phyloP scores from a whole-genome alignment of 2,888 invertebrate genomes.

The Ophion obscuratus region DNA sequence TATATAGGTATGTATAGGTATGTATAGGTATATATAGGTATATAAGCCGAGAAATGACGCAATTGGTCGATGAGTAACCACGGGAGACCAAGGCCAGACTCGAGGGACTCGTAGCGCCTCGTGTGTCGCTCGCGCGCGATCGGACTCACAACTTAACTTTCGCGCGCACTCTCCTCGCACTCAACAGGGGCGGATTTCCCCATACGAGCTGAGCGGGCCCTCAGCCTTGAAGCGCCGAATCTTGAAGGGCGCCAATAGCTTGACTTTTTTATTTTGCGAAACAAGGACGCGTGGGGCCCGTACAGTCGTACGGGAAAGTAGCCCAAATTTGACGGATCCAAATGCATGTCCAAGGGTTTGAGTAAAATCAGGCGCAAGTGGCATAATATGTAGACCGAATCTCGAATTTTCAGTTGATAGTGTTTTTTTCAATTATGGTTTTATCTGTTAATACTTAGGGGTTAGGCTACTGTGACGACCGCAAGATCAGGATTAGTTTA shows the following conservation, averaged over 20 bases:
- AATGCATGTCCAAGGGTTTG: too few relatives aligned
- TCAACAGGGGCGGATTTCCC: background rate
- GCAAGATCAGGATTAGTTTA: too few relatives aligned
- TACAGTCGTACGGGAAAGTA: too few relatives aligned
- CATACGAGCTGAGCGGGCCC: background rate
- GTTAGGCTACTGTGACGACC: too few relatives aligned
- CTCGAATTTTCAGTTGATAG: too few relatives aligned
- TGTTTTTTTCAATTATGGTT: too few relatives aligned
- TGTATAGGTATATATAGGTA: background rate
- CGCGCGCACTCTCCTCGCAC: background rate
- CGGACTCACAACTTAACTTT: slow-evolving; percentile 47
- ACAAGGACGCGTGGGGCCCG: too few relatives aligned
- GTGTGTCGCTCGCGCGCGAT: background rate
- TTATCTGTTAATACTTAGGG: too few relatives aligned
- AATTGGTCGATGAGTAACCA: slow-evolving; percentile 80
- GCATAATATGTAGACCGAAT: too few relatives aligned
- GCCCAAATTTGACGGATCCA: too few relatives aligned
- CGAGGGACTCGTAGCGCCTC: slow-evolving; percentile 11
- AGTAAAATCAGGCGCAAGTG: too few relatives aligned
- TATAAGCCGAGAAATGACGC: slow-evolving; percentile 45
- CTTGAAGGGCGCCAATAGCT: background rate
- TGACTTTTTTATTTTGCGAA: background rate
- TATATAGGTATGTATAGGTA: background rate
- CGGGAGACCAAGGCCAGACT: slow-evolving; percentile 77
- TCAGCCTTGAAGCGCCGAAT: background rate